Evolutionary conservation across 2,797 vertebrate species (phyloP), one percentile per base, ranked within the genome.

Genomic region (Pseudopleuronectes americanus): DNA sequence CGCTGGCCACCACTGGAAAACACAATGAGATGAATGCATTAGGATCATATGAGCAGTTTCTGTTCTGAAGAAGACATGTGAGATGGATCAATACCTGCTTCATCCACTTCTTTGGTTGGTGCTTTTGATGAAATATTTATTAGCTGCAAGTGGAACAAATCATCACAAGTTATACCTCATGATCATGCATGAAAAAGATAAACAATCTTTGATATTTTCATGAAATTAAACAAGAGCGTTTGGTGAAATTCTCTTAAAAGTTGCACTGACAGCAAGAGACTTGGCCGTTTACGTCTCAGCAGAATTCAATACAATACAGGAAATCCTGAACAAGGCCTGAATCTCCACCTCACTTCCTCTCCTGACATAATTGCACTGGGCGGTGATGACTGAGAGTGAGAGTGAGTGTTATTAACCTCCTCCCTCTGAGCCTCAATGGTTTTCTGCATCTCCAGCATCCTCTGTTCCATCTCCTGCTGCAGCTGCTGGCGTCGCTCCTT

Each of bases 401-500:
- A 19, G 16, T 52, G 41, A 3, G 59, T 19, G 38, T 62, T 74
- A 55, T 59, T 74, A 54, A 98, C 97, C 24, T 24, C 2, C 24
- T 24, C 24, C 24, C 24, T 24, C 24, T 24, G 24, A 24, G 24
- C 24, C 24, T 24, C 24, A 24, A 24, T 24, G 24, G 24, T 24
- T 24, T 24, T 2, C 24, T 24, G 24, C 24, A 24, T 24, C 24
- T 24, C 24, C 24, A 3, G 24, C 24, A 24, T 2, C 24, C 24
- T 24, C 24, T 3, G 24, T 24, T 24, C 24, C 24, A 96, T 62
- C 75, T 96, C 95, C 84, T 96, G 94, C 78, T 95, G 91, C 51
- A 82, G 93, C 70, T 86, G 90, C 81, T 93, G 93, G 77, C 85
- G 92, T 64, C 78, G 80, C 57, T 94, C 94, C 76, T 94, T 82